phyloP scores from a whole-genome alignment of 2,888 invertebrate species.

The Atethmia centrago region DNA sequence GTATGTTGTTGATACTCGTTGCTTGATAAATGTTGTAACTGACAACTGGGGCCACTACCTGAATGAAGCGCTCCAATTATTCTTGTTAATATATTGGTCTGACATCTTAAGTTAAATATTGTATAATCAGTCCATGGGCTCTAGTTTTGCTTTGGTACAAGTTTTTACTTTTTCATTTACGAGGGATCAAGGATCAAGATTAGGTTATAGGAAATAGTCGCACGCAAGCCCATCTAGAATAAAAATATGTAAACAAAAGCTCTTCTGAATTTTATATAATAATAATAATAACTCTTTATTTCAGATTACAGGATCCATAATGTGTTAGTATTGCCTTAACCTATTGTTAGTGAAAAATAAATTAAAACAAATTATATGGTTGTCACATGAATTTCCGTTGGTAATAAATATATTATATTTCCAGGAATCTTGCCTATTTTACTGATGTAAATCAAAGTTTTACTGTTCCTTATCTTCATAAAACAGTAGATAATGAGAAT shows the following conservation, averaged over 20 bases:
- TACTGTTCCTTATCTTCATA: constrained; percentile 22
- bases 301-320: no score
- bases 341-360: no score
- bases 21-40: constrained; percentile 78
- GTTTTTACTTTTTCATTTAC: constrained; percentile 4
- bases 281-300: no score
- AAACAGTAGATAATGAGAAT: constrained; percentile 15
- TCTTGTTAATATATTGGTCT: constrained; percentile 66
- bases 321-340: no score
- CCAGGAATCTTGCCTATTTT: neutral
- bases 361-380: neutral
- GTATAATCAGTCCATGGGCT: constrained; percentile 35
- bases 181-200: neutral
- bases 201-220: neutral
- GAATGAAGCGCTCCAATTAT: constrained; percentile 73
- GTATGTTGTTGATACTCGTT: constrained; percentile 76
- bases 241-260: neutral
- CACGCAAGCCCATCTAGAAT: neutral
- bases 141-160: constrained; percentile 10
- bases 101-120: constrained; percentile 64
- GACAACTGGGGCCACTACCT: constrained; percentile 79
- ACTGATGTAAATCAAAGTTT: constrained; percentile 22
- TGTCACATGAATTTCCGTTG: neutral
- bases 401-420: neutral
- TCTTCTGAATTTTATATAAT: constrained; percentile 1